Conservation (phyloP, 1,140 invertebrate genomes). For the Magallana angulata region DNA sequence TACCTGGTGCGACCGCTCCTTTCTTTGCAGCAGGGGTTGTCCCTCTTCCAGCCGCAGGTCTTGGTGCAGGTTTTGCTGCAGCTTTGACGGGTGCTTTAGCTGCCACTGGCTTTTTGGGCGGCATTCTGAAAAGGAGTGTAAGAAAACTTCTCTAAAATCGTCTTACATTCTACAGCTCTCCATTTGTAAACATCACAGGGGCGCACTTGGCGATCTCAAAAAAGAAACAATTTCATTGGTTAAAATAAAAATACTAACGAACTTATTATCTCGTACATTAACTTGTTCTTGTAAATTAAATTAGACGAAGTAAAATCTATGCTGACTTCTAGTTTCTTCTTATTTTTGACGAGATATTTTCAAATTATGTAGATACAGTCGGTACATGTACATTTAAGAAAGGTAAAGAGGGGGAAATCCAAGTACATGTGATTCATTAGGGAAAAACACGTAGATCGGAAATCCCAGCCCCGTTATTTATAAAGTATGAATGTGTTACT, state of each 20-base stretch:
- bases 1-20: neutral
- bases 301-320: too few species aligned
- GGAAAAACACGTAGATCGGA: too few species aligned
- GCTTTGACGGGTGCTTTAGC: neutral
- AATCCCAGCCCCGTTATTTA: too few species aligned
- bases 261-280: neutral
- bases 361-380: too few species aligned
- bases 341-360: too few species aligned
- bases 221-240: slow-evolving; percentile 6
- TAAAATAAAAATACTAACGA: neutral
- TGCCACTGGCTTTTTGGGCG: slow-evolving; percentile 17
- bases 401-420: too few species aligned
- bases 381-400: too few species aligned
- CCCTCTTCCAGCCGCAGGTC: slow-evolving; percentile 2
- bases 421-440: too few species aligned
- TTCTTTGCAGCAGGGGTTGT: slow-evolving; percentile 6
- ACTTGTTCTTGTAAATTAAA: neutral
- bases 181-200: slow-evolving; percentile 31
- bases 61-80: neutral
- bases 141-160: too few species aligned
- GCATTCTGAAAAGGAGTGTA: neutral
- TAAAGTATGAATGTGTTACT: too few species aligned
- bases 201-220: slow-evolving; percentile 5
- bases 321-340: too few species aligned
- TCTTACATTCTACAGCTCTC: neutral